A percentile compares a stretch with the other conserved stretches of the same genome.
phyloP scores from a whole-genome alignment of 2,888 invertebrate species.

The Eudasyphora cyanicolor region DNA sequence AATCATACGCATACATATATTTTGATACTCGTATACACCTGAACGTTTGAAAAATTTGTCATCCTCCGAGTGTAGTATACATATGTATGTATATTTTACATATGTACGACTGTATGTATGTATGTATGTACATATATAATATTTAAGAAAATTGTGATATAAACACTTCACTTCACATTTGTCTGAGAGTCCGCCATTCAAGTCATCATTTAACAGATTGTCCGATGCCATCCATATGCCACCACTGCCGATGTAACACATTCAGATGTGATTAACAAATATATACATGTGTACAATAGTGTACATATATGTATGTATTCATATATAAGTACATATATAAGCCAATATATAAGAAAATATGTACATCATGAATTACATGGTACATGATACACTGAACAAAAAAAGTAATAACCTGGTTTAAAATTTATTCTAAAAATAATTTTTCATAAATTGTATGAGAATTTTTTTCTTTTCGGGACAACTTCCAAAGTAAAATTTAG shows the following conservation, averaged over 20 bases:
- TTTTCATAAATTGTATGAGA: too few species aligned
- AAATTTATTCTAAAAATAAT: too few species aligned
- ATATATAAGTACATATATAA: background rate
- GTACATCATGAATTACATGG: too few species aligned
- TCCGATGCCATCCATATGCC: constrained; percentile 25
- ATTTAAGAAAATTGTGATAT: background rate
- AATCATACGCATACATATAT: background rate
- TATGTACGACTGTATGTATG: background rate
- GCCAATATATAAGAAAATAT: too few species aligned
- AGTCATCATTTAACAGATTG: constrained; percentile 45
- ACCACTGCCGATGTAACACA: constrained; percentile 30
- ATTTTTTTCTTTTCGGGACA: too few species aligned
- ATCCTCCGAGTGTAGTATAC: constrained; percentile 19
- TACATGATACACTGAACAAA: too few species aligned
- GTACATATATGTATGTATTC: background rate
- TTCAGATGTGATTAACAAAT: constrained; percentile 29
- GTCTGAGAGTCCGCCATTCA: background rate
- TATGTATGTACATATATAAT: background rate
- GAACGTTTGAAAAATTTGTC: constrained; percentile 13
- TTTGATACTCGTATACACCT: background rate
- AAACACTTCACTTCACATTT: constrained; percentile 14
- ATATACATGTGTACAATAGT: background rate
- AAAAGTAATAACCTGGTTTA: too few species aligned
- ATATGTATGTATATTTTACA: background rate
- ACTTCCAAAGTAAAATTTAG: too few species aligned